Conservation (phyloP, 1,140 invertebrate species). For the Cyclina sinensis region DNA sequence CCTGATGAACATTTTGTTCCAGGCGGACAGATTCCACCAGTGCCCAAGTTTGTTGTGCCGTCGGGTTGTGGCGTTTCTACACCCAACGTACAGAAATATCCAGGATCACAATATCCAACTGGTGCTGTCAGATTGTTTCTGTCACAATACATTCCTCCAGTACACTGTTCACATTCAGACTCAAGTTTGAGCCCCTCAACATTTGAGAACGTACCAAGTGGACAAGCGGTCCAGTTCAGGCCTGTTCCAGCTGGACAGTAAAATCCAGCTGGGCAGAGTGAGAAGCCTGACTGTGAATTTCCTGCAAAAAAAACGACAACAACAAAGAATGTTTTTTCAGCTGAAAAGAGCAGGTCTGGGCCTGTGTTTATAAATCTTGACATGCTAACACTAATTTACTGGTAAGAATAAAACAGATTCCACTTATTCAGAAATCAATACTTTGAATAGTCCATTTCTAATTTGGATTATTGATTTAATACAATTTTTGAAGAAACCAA, state of each 20-base stretch:
- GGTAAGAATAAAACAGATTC: no score
- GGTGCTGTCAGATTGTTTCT: conserved; percentile 81
- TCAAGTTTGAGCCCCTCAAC: conserved; percentile 75
- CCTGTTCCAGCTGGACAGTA: conserved; percentile 83
- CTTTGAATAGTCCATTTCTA: no score
- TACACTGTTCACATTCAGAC: conserved; percentile 80
- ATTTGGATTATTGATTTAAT: no score
- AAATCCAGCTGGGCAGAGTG: conserved; percentile 82
- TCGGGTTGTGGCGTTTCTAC: conserved; percentile 81
- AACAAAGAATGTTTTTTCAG: no score
- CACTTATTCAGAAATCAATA: no score
- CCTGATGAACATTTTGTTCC: conserved; percentile 81
- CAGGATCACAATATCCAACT: conserved; percentile 78
- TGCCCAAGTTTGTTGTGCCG: conserved; percentile 79
- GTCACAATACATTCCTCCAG: conserved; percentile 83
- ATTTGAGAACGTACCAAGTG: conserved; percentile 83
- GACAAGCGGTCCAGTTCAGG: conserved; percentile 82
- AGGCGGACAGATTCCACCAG: conserved; percentile 82
- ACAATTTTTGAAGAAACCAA: no score
- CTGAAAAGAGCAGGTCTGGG: no score
- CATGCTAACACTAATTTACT: no score
- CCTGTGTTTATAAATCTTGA: no score
- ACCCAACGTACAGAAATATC: conserved; percentile 81
- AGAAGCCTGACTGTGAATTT: conserved; percentile 80
- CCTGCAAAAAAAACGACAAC: conserved; percentile 78